These are phyloP conservation scores for Sphaerophoria rueppellii DNA, from an alignment of 2,888 invertebrate species.

Conservation along the genomic window DNA sequence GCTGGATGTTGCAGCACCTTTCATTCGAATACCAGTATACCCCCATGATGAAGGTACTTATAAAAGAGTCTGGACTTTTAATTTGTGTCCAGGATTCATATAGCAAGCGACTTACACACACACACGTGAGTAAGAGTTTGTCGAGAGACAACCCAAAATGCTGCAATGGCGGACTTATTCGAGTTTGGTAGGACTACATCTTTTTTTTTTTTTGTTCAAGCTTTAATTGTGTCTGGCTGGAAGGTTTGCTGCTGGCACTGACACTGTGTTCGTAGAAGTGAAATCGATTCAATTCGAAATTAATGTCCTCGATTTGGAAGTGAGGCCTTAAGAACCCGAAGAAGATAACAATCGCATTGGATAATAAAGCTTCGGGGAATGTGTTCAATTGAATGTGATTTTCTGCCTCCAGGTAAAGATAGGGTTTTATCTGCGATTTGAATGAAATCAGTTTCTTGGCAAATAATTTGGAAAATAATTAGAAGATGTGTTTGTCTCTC, in stretches of 20 bases:
- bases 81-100: slow-evolving; percentile 48
- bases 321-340: not conserved
- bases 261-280: slow-evolving; percentile 27
- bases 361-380: slow-evolving; percentile 15
- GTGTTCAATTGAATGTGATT: slow-evolving; percentile 62
- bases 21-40: slow-evolving; percentile 27
- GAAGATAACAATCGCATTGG: slow-evolving; percentile 46
- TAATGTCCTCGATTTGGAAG: slow-evolving; percentile 60
- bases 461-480: slow-evolving; percentile 40
- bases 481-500: not conserved
- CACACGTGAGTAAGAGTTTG: not conserved
- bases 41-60: not conserved
- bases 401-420: slow-evolving; percentile 40
- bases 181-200: slow-evolving; percentile 35
- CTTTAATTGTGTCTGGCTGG: slow-evolving; percentile 43
- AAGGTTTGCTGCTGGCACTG: slow-evolving; percentile 47
- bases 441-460: slow-evolving; percentile 37
- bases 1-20: slow-evolving; percentile 37
- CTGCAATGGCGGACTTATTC: slow-evolving; percentile 35
- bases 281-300: slow-evolving; percentile 64
- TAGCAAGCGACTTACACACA: not conserved
- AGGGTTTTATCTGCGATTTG: slow-evolving; percentile 20
- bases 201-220: slow-evolving; percentile 6
- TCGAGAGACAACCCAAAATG: slow-evolving; percentile 8
- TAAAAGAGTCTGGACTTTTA: slow-evolving; percentile 61